These are phyloP conservation scores for Exocentrus adspersus DNA, from an alignment of 2,888 invertebrate genomes.

Conservation along the genomic window DNA sequence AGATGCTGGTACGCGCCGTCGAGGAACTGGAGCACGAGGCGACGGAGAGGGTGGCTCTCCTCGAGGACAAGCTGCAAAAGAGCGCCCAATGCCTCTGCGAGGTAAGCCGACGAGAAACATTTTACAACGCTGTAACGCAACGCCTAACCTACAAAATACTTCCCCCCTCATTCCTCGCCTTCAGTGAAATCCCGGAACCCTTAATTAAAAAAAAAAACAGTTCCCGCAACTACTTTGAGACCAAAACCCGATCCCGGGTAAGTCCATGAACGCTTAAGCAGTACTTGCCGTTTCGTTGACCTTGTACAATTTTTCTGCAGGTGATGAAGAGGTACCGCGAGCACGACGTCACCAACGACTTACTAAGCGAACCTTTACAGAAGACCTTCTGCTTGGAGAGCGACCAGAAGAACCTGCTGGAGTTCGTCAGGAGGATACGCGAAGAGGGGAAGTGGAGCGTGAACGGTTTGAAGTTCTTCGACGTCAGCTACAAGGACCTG, in stretches of 20 bases:
- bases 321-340: constrained; percentile 60
- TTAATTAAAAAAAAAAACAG: not conserved
- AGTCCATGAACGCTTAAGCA: too few species aligned
- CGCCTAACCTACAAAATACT: too few species aligned
- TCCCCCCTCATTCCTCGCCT: constrained; percentile 37
- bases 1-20: constrained; percentile 72
- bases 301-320: constrained; percentile 50
- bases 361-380: constrained; percentile 57
- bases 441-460: constrained; percentile 61
- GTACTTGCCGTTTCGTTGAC: too few species aligned
- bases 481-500: constrained; percentile 60
- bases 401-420: constrained; percentile 62
- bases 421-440: constrained; percentile 63
- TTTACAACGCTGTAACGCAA: not conserved
- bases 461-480: constrained; percentile 62
- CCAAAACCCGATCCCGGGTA: too few species aligned
- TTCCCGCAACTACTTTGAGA: too few species aligned
- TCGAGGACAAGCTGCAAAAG: constrained; percentile 67
- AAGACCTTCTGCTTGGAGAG: constrained; percentile 56
- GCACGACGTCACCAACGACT: constrained; percentile 52
- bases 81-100: constrained; percentile 61
- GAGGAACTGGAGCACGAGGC: constrained; percentile 76
- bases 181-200: constrained; percentile 36
- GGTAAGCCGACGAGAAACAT: constrained; percentile 53
- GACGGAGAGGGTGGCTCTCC: constrained; percentile 67